Conservation (phyloP, 2,888 invertebrate species). For the Dioctria rufipes region DNA sequence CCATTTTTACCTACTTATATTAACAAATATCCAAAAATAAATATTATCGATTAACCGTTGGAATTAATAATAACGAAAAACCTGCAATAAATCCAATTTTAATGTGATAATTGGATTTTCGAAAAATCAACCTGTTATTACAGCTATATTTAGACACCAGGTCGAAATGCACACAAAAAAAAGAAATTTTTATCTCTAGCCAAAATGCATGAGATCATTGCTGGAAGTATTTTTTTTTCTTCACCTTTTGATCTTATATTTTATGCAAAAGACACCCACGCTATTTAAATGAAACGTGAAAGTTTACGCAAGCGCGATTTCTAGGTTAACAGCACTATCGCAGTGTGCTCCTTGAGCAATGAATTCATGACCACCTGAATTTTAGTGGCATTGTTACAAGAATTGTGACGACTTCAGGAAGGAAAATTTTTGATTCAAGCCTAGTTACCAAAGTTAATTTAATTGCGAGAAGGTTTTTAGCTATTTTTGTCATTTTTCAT, state of each 20-base stretch:
- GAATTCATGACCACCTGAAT: not conserved
- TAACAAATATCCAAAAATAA: no score
- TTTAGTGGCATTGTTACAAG: not conserved
- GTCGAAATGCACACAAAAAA: not conserved
- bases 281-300: not conserved
- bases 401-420: not conserved
- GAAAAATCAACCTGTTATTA: no score
- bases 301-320: not conserved
- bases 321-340: conserved; percentile 27
- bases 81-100: no score
- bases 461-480: no score
- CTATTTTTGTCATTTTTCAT: no score
- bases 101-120: no score
- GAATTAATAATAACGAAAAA: no score
- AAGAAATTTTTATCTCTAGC: not conserved
- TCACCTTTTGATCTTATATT: not conserved
- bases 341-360: conserved; percentile 18
- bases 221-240: not conserved
- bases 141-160: not conserved
- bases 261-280: conserved; percentile 1
- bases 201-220: not conserved
- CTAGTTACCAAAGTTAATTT: no score
- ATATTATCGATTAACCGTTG: no score
- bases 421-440: no score
- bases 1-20: no score